Evolutionary conservation across 2,797 vertebrate species (phyloP).

Genomic region (Lepus oiostolus): DNA sequence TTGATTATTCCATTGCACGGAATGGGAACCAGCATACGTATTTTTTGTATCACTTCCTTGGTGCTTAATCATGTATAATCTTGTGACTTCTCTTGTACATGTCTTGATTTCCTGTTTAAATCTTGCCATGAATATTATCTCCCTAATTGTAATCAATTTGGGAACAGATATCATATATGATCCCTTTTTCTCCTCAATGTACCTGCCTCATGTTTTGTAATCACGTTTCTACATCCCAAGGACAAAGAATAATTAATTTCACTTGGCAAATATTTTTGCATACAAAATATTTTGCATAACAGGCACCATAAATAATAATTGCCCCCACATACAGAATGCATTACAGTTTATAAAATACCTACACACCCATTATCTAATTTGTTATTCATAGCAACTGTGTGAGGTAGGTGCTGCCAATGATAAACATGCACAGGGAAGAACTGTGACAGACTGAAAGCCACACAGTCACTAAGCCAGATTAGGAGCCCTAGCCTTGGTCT

Average conservation of each 20-base stretch:
- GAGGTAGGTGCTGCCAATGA: neutral
- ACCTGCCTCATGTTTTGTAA: slow-evolving; percentile 37
- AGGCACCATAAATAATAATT: slow-evolving; percentile 70
- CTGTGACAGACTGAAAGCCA: slow-evolving; percentile 12
- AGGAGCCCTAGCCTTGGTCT: slow-evolving; percentile 4
- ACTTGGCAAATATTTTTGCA: slow-evolving; percentile 48
- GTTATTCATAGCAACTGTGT: slow-evolving; percentile 19
- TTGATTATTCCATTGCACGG: neutral
- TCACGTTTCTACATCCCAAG: slow-evolving; percentile 44
- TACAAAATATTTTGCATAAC: neutral
- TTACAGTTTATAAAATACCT: slow-evolving; percentile 31
- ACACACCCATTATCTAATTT: slow-evolving; percentile 40
- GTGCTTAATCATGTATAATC: slow-evolving; percentile 2
- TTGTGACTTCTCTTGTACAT: slow-evolving; percentile 50
- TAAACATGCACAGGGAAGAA: slow-evolving; percentile 16
- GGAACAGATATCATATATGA: slow-evolving; percentile 4
- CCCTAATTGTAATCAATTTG: slow-evolving; percentile 28
- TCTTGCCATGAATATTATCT: slow-evolving; percentile 33
- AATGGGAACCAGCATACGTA: neutral
- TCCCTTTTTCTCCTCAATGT: slow-evolving; percentile 16
- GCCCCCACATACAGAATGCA: slow-evolving; percentile 21
- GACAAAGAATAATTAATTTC: slow-evolving; percentile 52
- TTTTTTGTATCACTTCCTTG: slow-evolving; percentile 19
- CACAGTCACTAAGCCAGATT: neutral
- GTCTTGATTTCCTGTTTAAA: slow-evolving; percentile 56